A percentile compares a stretch with the other conserved stretches of the same genome.
Conservation (phyloP, 2,797 vertebrate species). For the Alectoris magna region DNA sequence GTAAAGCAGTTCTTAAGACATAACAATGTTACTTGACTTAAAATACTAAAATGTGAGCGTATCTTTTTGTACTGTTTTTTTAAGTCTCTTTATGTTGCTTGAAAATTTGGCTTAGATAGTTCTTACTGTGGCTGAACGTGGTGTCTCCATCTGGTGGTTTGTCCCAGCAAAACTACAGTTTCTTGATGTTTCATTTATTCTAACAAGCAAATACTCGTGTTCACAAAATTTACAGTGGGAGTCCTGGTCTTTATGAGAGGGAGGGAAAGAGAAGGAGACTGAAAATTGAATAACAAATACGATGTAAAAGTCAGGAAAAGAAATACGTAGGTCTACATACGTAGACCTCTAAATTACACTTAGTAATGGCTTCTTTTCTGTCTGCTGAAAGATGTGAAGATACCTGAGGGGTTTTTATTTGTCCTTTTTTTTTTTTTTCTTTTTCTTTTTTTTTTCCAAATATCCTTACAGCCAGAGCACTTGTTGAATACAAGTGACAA, state of each 20-base stretch:
- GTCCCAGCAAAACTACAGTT: not conserved
- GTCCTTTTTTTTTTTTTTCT: not conserved
- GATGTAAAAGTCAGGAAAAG: not conserved
- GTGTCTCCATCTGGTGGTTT: constrained; percentile 11
- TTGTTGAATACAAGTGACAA: constrained; percentile 87
- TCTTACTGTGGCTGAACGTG: not conserved
- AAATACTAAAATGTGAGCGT: not conserved
- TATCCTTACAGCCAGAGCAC: constrained; percentile 85
- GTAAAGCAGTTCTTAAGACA: not conserved
- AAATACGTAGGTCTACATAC: no score
- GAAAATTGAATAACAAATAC: not conserved
- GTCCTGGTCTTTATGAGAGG: not conserved
- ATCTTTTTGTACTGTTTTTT: not conserved
- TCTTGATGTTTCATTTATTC: not conserved
- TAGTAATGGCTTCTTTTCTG: not conserved
- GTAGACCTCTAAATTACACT: not conserved
- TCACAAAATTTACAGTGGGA: not conserved
- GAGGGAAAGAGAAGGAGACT: not conserved
- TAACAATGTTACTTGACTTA: not conserved
- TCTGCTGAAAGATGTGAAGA: not conserved
- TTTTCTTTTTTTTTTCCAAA: not conserved
- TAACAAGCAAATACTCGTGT: not conserved
- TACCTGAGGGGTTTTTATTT: not conserved
- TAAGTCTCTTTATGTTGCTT: not conserved
- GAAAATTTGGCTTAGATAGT: not conserved